A percentile compares a stretch with the other conserved stretches of the same genome.
phyloP scores from a whole-genome alignment of 2,888 invertebrate genomes.

The Dryocosmus kuriphilus region DNA sequence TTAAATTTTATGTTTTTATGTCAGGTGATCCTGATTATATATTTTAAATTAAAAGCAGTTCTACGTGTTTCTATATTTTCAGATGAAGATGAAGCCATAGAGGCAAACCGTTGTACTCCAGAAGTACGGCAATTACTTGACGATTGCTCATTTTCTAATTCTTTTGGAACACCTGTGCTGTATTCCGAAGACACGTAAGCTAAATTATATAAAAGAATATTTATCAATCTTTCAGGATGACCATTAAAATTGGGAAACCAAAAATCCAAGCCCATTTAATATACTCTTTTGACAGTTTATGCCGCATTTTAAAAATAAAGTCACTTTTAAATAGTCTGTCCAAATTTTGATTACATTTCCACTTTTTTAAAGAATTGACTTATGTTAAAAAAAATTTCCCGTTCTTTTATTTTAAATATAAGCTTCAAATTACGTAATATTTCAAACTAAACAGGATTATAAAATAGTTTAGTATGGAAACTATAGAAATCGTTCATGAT shows the following conservation, averaged over 20 bases:
- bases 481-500: too few species aligned
- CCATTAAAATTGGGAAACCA: neutral
- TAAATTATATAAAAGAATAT: neutral
- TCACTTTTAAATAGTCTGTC: too few species aligned
- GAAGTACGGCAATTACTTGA: conserved; percentile 20
- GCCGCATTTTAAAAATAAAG: too few species aligned
- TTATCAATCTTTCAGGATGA: neutral
- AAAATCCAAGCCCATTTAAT: too few species aligned
- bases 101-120: conserved; percentile 40
- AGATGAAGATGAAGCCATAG: conserved; percentile 49
- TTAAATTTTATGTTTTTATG: neutral
- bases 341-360: too few species aligned
- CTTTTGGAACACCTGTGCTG: conserved; percentile 52
- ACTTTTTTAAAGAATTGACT: too few species aligned
- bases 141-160: conserved; percentile 45
- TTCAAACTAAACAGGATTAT: too few species aligned
- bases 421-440: too few species aligned
- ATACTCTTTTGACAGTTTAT: too few species aligned
- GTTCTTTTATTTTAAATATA: too few species aligned
- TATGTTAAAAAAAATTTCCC: too few species aligned
- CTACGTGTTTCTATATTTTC: neutral
- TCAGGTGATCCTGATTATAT: neutral
- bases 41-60: neutral
- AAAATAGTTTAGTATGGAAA: too few species aligned
- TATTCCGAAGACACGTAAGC: conserved; percentile 50